Base-by-base conservation (phyloP, 2,113 vertebrate genomes). In the Lepidothrix coronata region DNA sequence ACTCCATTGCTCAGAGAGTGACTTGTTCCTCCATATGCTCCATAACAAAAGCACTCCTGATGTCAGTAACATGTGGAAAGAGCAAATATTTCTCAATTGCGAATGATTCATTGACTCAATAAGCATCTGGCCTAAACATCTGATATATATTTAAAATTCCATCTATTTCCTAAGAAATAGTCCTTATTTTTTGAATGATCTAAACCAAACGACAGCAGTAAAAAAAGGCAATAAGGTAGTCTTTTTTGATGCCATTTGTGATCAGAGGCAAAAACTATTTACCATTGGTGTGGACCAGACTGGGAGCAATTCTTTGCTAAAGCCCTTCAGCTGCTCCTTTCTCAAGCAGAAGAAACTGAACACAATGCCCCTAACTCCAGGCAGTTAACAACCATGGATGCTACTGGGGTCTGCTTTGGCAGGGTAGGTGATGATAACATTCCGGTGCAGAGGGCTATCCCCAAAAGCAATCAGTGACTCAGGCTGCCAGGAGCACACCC, bases 81-180 rank as follows among this genome's bases (percentile, higher is more conserved):
- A 92, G 82, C 58, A 96, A 88, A 70, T 84, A 95, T 92, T 86
- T 86, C 91, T 92, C 92, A 65, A 43, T 77, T 87, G 91, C 5
- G 37, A 95, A 91, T 97, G 93, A 96, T 88, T 84, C 91, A 95
- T 79, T 73, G 84, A 54, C 63, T 85, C 91, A 63, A 86, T 94
- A 89, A 85, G 75, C 82, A 91, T 94, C 70, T 89, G 93, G 48
- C 80, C 78, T 88, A 89, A 93, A 84, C 82, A 94, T 80, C 82
- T 95, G 77, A 95, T 46, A 86, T 46, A 59, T 30, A 85, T 96
- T 80, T 92, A 93, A 89, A 94, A 89, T 92, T 87, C 55, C 58
- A 93, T 59, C 78, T 94, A 94, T 89, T 86, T 83, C 49, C 66
- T 78, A 88, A 68, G 87, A 81, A 86, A 49, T 14, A 48, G 23